phyloP scores from a whole-genome alignment of 2,797 vertebrate genomes.

The Phalloptychus januarius region DNA sequence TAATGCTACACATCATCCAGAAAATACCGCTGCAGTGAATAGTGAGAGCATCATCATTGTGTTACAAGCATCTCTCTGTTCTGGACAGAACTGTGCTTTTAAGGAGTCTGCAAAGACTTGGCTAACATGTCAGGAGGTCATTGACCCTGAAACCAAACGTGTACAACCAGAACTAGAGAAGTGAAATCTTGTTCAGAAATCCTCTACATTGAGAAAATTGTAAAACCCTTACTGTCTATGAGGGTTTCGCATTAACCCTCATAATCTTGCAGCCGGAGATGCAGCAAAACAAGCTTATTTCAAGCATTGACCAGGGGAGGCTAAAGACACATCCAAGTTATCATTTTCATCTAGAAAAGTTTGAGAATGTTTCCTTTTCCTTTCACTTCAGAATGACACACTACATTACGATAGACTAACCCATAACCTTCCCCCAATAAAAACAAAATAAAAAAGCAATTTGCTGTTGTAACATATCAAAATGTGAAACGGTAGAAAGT shows the following conservation, averaged over 20 bases:
- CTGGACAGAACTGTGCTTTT: not conserved
- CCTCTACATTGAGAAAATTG: not conserved
- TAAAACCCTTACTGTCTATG: not conserved
- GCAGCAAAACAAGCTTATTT: not conserved
- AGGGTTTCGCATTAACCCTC: too few relatives aligned
- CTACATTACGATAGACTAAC: not conserved
- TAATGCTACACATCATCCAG: not conserved
- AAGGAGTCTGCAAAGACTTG: not conserved
- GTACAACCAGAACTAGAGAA: not conserved
- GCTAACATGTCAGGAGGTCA: not conserved
- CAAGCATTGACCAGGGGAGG: not conserved
- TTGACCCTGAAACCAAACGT: not conserved
- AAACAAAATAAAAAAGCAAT: not conserved
- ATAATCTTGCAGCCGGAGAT: not conserved
- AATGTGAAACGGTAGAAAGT: conserved; percentile 4
- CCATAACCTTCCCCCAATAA: not conserved
- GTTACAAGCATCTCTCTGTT: not conserved
- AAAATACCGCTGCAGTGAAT: not conserved
- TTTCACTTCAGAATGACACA: not conserved
- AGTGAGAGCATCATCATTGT: not conserved
- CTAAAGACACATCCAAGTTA: not conserved
- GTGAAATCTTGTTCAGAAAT: not conserved
- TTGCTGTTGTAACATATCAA: not conserved
- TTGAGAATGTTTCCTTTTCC: not conserved
- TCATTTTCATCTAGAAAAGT: not conserved